Conservation (phyloP, 2,113 vertebrate genomes). For the Protobothrops flavoviridis region DNA sequence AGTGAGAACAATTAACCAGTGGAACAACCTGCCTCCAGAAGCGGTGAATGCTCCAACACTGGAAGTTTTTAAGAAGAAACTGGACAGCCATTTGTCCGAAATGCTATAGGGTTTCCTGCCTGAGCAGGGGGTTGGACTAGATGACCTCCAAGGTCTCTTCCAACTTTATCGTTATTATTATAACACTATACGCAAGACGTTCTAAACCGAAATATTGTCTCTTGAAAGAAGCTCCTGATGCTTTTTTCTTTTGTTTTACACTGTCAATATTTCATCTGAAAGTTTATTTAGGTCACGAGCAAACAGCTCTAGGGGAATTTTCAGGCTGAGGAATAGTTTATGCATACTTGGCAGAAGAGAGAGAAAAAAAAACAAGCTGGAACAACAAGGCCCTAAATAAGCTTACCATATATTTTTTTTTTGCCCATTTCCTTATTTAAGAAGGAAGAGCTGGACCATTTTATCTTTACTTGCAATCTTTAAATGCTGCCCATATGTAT, state of each 20-base stretch:
- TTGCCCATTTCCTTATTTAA: neutral
- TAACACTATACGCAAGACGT: neutral
- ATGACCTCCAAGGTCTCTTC: no score
- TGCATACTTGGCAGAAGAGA: neutral
- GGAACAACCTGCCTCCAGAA: no score
- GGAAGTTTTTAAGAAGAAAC: no score
- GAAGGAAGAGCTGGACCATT: neutral
- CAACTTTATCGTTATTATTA: no score
- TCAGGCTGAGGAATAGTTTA: constrained; percentile 32
- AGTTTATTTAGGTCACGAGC: neutral
- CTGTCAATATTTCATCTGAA: constrained; percentile 31
- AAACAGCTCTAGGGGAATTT: constrained; percentile 35
- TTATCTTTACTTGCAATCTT: neutral
- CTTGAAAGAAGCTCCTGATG: constrained; percentile 16
- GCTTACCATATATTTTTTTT: no score
- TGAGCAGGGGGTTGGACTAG: no score
- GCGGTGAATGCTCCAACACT: no score
- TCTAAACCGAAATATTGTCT: constrained; percentile 11
- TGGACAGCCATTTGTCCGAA: no score
- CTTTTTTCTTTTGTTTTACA: neutral
- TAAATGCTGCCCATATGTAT: neutral
- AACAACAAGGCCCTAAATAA: no score
- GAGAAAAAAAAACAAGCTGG: neutral
- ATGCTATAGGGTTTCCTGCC: no score
- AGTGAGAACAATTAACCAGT: no score